phyloP scores from a whole-genome alignment of 2,888 invertebrate genomes.

The Altica lythri region DNA sequence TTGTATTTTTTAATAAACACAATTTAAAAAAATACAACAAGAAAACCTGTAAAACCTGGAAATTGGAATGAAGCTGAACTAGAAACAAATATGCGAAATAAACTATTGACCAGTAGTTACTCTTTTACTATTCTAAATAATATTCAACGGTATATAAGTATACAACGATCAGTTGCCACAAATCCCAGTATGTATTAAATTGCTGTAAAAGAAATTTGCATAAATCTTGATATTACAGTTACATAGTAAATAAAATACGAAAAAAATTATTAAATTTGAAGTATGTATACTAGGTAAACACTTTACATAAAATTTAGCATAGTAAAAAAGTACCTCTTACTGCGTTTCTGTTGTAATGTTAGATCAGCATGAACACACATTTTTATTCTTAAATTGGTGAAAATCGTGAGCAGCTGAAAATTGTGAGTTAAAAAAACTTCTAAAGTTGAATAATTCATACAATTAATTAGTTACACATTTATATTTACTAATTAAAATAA shows the following conservation, averaged over 20 bases:
- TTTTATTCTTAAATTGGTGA: neutral
- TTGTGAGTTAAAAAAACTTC: neutral
- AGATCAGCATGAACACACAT: conserved; percentile 1
- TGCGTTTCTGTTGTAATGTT: neutral
- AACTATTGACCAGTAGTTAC: neutral
- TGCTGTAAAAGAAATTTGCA: neutral
- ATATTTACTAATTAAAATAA: neutral
- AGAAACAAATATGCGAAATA: neutral
- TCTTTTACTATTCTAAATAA: neutral
- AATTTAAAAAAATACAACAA: conserved; percentile 38
- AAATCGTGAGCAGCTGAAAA: neutral
- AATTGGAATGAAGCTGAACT: conserved; percentile 41
- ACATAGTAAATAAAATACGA: no score
- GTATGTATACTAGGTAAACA: neutral
- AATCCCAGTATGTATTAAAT: no score
- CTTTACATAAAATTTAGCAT: neutral
- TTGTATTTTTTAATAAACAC: conserved; percentile 39
- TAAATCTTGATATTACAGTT: neutral
- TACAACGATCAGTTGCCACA: neutral
- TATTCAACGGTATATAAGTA: neutral
- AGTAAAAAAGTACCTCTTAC: neutral
- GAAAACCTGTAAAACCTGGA: conserved; percentile 34
- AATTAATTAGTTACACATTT: neutral
- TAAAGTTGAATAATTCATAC: neutral
- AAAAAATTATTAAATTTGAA: no score